Conservation (phyloP, 2,113 vertebrate species). For the Platysternon megacephalum region DNA sequence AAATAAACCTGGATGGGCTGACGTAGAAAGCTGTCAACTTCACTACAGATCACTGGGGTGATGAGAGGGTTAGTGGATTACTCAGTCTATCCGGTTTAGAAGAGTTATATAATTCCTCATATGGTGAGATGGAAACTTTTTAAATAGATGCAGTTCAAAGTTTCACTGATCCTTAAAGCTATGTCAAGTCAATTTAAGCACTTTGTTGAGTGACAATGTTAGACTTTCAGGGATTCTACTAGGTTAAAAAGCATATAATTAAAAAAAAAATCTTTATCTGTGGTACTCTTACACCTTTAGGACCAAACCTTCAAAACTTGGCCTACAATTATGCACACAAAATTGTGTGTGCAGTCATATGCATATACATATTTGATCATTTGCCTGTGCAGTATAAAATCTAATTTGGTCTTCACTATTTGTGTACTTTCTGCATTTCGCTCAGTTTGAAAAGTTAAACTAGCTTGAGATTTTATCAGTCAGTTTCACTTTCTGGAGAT, state of each 20-base stretch:
- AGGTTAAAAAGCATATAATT: neutral
- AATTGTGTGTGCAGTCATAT: neutral
- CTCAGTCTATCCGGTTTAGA: constrained; percentile 69
- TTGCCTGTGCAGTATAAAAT: neutral
- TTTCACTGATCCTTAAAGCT: constrained; percentile 23
- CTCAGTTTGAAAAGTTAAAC: neutral
- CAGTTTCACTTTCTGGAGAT: neutral
- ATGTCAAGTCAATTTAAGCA: neutral
- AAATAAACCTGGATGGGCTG: constrained; percentile 38
- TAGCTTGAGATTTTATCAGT: neutral
- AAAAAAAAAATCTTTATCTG: neutral
- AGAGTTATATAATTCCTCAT: constrained; percentile 36
- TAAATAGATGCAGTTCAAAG: constrained; percentile 11
- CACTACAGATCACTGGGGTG: constrained; percentile 66
- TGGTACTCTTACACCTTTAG: neutral
- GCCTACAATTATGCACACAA: neutral
- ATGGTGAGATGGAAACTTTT: constrained; percentile 27
- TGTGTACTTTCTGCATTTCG: neutral
- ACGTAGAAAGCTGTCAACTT: constrained; percentile 57
- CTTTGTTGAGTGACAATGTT: neutral
- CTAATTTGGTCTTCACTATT: neutral
- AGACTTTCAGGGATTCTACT: neutral
- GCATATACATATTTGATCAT: neutral
- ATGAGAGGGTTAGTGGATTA: constrained; percentile 83
- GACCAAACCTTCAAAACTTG: neutral